A percentile compares a stretch with the other conserved stretches of the same genome.
Evolutionary conservation across 2,797 vertebrate species (phyloP).

Genomic region (Buceros bicornis): DNA sequence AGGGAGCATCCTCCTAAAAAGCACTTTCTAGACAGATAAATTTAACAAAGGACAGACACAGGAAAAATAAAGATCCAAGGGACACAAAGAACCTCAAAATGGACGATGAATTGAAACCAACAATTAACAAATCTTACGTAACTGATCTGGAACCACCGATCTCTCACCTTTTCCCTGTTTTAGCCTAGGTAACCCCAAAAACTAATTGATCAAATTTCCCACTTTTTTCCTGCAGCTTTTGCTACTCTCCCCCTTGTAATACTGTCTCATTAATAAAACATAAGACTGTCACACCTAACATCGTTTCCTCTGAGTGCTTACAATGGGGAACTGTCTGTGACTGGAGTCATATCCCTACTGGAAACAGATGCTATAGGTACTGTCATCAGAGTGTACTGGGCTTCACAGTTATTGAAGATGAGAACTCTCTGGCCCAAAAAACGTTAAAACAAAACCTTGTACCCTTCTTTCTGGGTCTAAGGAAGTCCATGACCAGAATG

Average conservation of each 20-base stretch:
- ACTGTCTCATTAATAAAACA: neutral
- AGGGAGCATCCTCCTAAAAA: neutral
- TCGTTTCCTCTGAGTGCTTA: neutral
- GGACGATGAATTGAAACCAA: neutral
- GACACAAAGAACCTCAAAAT: neutral
- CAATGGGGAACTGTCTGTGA: neutral
- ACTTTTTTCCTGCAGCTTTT: neutral
- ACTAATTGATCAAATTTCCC: neutral
- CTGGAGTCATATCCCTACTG: neutral
- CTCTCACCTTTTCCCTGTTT: neutral
- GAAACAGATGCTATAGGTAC: neutral
- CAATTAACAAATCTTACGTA: neutral
- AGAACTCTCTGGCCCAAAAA: neutral
- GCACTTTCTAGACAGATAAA: neutral
- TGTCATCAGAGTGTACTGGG: neutral
- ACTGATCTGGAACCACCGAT: neutral
- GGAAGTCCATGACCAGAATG: neutral
- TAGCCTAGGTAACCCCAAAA: neutral
- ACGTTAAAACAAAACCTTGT: neutral
- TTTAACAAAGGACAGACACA: neutral
- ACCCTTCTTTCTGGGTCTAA: neutral
- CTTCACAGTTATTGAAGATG: neutral
- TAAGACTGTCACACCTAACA: neutral
- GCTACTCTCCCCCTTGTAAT: neutral
- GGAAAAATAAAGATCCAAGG: neutral